Base-by-base conservation (phyloP, 2,113 vertebrate genomes). In the Cyanoderma ruficeps region DNA sequence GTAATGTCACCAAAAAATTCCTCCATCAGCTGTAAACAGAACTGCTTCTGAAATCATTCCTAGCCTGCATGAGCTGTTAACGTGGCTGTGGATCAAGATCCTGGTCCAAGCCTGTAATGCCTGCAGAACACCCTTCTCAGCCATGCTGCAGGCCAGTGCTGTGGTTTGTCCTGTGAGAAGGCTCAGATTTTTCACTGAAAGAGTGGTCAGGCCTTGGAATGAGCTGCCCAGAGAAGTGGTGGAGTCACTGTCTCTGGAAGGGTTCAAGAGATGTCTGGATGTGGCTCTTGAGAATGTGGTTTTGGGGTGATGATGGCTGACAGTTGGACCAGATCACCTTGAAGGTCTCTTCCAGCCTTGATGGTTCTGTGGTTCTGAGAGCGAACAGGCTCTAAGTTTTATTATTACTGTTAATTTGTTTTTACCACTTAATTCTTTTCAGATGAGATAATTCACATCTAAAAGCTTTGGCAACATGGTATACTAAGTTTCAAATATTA, bases 341-440 rank as follows among this genome's bases (percentile, higher is more conserved):
- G 63, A 63, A 49, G 63, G 63, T 83, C 12, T 83, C 47, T 63
- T 83, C 25, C 70, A 76, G 70, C 70, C 55, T 61, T 55, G 55
- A 10, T 68, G 46, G 16, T 27, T 46, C 61, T 68, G 47, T 90
- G 41, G 41, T 68, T 76, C 63, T 83, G 41, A 70, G 49, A 60
- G 72, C 72, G 68, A 41, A 75, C 44, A 67, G 57, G 35, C 74
- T 89, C 64, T 47, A 53, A 50, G n/a, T 28, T 75, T 83, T 79
- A 19, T 76, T 75, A 22, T 42, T 84, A 15, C 61, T 52, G 71
- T 85, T 88, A 5, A 14, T 92, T 90, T 90, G 14, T 5, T 87
- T 93, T 93, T 94, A 30, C 87, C 52, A 44, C 63, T 70, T 87
- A 82, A 61, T 94, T 56, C 52, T 57, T 94, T 46, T 90, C 63